A percentile compares a stretch with the other conserved stretches of the same genome.
phyloP scores from a whole-genome alignment of 2,113 vertebrate genomes.

The Tricholaema leucomelas region DNA sequence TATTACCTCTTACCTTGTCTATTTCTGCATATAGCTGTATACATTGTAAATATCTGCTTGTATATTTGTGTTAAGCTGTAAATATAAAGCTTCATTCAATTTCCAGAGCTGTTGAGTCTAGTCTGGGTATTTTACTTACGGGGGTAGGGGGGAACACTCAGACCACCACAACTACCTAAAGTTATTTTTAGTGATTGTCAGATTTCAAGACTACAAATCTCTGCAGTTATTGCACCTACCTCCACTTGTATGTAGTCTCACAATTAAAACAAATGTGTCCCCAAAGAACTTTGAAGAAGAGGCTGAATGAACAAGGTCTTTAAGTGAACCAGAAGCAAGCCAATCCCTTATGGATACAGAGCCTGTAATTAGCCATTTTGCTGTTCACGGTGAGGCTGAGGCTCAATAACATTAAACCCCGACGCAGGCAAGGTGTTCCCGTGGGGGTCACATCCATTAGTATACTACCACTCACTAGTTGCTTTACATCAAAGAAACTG shows the following conservation, averaged over 20 bases:
- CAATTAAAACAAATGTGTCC: constrained; percentile 42
- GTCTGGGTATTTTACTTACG: too few relatives aligned
- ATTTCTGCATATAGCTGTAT: too few relatives aligned
- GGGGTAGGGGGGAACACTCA: too few relatives aligned
- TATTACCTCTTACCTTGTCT: too few relatives aligned
- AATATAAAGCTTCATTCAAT: too few relatives aligned
- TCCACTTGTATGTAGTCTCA: neutral
- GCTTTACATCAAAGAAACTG: constrained; percentile 41
- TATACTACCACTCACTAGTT: constrained; percentile 6
- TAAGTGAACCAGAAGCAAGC: constrained; percentile 23
- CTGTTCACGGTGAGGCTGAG: neutral
- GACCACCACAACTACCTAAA: too few relatives aligned
- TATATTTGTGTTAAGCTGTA: too few relatives aligned
- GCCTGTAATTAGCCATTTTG: neutral
- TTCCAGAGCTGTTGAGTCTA: too few relatives aligned
- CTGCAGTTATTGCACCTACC: constrained; percentile 9
- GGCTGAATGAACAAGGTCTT: constrained; percentile 31
- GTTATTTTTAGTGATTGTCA: constrained; percentile 8
- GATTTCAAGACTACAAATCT: neutral
- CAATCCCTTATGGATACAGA: neutral
- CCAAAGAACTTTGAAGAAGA: constrained; percentile 21
- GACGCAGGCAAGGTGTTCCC: constrained; percentile 6
- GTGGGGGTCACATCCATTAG: constrained; percentile 2
- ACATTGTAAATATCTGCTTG: too few relatives aligned
- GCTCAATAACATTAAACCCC: constrained; percentile 12